Base-by-base conservation (phyloP, 2,888 invertebrate genomes). In the Neoitamus cyanurus region DNA sequence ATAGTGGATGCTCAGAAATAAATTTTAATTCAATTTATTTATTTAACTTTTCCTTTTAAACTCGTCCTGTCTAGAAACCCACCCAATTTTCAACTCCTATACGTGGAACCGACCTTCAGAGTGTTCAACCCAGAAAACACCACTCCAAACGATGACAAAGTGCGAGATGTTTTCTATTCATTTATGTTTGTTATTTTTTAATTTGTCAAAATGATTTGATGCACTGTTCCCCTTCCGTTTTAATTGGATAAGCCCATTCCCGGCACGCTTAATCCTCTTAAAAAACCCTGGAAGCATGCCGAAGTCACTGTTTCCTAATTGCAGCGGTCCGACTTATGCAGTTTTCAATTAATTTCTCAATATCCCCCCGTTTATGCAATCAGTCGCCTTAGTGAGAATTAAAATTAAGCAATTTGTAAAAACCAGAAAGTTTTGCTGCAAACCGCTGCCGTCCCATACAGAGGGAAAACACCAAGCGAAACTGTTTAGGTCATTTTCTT, bases 181-280 rank as follows among this genome's bases (percentile, higher is more conserved):
- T 75, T 75, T 37, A 3, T 75, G 75, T 75, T 75, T 75, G 75
- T 75, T 75, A 75, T 75, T 75, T 75, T 75, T 75, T 75, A 75
- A 75, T 75, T 75, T 75, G 42, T 75, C 42, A 37, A 20, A 42
- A 42, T 42, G 28, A 75, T 75, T 75, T 42, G 42, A 28, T 75
- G 75, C 75, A 75, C 13, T 42, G 42, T 11, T 28, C 25, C 75
- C 34, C 75, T 75, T 15, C 34, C 15, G 28, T 28, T 75, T 75
- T 75, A 42, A 75, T 75, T 42, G 75, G n/a, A 42, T 75, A 75
- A 75, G 75, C 73, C 34, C 31, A n/a, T 31, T 36, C n/a, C 9
- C 20, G 34, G 15, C 11, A 31, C 11, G 36, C 13, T 20, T 73
- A 36, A 73, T 36, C 73, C 37, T 73, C 36, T 73, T 73, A 73